Base-by-base conservation (phyloP, 2,113 vertebrate species). In the Cyphomyrus plagiostoma region DNA sequence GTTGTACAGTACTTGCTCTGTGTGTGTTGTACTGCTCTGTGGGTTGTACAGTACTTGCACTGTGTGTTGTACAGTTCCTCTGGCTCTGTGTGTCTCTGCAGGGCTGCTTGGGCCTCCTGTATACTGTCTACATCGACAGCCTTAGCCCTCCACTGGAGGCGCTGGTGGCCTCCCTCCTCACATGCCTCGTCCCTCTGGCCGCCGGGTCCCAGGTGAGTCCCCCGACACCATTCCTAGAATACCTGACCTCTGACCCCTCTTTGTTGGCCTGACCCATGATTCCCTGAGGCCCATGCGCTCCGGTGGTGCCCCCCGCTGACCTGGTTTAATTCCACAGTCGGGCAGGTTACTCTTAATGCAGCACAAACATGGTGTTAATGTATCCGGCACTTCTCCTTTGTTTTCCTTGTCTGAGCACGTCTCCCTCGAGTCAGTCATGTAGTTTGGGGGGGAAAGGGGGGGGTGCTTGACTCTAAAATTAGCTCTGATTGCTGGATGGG, bases 91-190 rank as follows among this genome's bases (percentile, higher is more conserved):
- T 53, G 52, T 30, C n/a, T 88, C 9, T 84, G 19, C 90, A 99
- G 98, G 98, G 98, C 89, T 99, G 98, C 94, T 96, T 99, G 91
- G 98, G 98, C 88, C 93, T 99, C 92, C 96, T 99, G 94, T 99
- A 99, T 91, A 98, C 98, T 0, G 98, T 98, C 42, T 96, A 99
- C 90, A 97, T 98, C 39, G 98, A 99, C 91, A 98, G 96, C 93
- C 93, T 99, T 91, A 97, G 93, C 89, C 97, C 98, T 91, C 96
- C 98, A 45, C 95, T 99, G 93, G 98, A 99, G 92, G 95, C 95
- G 88, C 95, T 99, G 88, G 97, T 98, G 93, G 96, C 97, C 92
- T 99, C 97, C 93, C 96, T 99, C 26, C 97, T 98, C 70, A 96
- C 97, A 2, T 99, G 98, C 94, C 96, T 97, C 91, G 97, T 99